Percentiles rank a stretch among this genome's conserved stretches.
Evolutionary conservation across 2,888 invertebrate genomes (phyloP).

Genomic region (Tipula lateralis): DNA sequence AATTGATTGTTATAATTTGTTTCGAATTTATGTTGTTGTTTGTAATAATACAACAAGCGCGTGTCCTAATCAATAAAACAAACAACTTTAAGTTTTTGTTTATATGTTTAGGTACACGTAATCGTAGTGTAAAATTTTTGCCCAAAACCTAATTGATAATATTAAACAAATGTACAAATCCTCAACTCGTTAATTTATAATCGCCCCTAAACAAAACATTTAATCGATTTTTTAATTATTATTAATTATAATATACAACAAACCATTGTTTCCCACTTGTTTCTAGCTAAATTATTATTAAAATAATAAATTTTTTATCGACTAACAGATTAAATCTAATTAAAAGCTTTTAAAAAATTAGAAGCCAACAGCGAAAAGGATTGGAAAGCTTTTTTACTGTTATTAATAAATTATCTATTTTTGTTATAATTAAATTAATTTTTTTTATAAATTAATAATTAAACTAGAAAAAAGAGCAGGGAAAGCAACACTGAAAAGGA

Average conservation of each 20-base stretch:
- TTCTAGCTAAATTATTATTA: background rate
- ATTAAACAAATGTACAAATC: background rate
- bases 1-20: background rate
- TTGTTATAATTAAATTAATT: background rate
- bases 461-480: background rate
- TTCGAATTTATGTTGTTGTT: background rate
- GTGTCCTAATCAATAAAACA: background rate
- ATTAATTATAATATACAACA: background rate
- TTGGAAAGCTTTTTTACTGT: background rate
- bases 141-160: no score
- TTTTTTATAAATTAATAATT: background rate
- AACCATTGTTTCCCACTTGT: background rate
- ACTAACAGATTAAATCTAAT: background rate
- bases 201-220: background rate
- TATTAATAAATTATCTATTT: background rate
- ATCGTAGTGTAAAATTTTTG: no score
- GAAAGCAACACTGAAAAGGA: background rate
- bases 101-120: no score
- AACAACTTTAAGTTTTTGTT: background rate
- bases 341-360: background rate
- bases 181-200: background rate
- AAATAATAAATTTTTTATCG: background rate
- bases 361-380: background rate
- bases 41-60: background rate
- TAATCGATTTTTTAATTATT: background rate